A percentile compares a stretch with the other conserved stretches of the same genome.
phyloP scores from a whole-genome alignment of 2,797 vertebrate species.

The Malurus leucopterus region DNA sequence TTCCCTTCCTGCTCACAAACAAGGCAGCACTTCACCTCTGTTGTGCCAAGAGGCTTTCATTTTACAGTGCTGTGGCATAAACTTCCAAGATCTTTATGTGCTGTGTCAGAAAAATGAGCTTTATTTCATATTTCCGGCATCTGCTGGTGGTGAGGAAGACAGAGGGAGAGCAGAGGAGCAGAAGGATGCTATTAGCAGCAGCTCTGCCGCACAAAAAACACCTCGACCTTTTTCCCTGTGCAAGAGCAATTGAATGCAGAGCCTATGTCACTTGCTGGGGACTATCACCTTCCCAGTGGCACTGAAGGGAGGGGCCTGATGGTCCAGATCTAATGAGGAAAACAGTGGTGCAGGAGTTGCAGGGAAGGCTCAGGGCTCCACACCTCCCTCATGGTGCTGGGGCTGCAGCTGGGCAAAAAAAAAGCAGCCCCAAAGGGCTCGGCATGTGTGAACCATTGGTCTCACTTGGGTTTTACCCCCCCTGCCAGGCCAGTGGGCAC shows the following conservation, averaged over 20 bases:
- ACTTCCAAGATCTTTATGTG: constrained; percentile 10
- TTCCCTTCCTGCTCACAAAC: background rate
- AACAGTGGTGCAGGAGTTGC: constrained; percentile 62
- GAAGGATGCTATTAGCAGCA: background rate
- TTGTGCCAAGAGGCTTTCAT: background rate
- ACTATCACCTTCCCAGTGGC: constrained; percentile 70
- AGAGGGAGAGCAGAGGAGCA: background rate
- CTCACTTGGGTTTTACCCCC: background rate
- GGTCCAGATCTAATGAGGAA: constrained; percentile 75
- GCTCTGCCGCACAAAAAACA: background rate
- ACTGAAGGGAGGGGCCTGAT: constrained; percentile 68
- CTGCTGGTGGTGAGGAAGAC: background rate
- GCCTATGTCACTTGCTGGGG: constrained; percentile 72
- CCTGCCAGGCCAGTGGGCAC: background rate
- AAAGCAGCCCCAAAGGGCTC: background rate
- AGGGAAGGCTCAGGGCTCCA: background rate
- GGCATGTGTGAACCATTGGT: background rate
- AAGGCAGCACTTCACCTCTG: background rate
- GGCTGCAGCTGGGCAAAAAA: background rate
- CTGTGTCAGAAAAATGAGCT: constrained; percentile 23
- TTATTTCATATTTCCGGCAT: background rate
- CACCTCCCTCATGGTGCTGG: background rate
- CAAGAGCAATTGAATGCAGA: constrained; percentile 73
- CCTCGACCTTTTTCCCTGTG: background rate
- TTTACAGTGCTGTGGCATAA: background rate